phyloP scores from a whole-genome alignment of 2,888 invertebrate genomes.

The Tetropium fuscum region DNA sequence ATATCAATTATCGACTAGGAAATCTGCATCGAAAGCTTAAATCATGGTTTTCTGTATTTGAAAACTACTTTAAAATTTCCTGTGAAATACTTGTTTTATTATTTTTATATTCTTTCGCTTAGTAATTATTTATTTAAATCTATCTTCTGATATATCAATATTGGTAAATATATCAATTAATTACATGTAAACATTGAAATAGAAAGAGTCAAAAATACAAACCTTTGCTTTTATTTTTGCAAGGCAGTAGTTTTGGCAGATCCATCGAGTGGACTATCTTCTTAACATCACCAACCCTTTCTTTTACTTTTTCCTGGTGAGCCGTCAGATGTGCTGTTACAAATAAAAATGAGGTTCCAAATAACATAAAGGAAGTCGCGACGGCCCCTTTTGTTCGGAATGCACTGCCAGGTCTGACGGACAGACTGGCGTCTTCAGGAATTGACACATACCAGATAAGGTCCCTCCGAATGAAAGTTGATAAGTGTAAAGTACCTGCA shows the following conservation, averaged over 20 bases:
- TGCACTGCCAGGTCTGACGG: constrained; percentile 90
- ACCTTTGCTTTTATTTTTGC: constrained; percentile 82
- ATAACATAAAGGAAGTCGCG: constrained; percentile 91
- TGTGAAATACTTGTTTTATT: too few species aligned
- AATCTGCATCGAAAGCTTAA: too few species aligned
- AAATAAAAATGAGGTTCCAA: constrained; percentile 95
- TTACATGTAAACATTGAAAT: too few species aligned
- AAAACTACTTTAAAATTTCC: too few species aligned
- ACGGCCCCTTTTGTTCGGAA: constrained; percentile 96
- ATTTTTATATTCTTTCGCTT: too few species aligned
- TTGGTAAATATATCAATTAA: too few species aligned
- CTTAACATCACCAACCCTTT: constrained; percentile 87
- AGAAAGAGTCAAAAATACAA: too few species aligned
- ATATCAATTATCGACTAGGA: too few species aligned
- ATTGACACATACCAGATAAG: constrained; percentile 97
- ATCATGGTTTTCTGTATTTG: too few species aligned
- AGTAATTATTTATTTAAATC: too few species aligned
- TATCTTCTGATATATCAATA: too few species aligned
- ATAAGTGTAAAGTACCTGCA: constrained; percentile 85
- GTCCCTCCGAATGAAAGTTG: constrained; percentile 89
- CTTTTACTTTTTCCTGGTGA: constrained; percentile 89
- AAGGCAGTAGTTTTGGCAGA: constrained; percentile 83
- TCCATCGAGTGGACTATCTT: constrained; percentile 85
- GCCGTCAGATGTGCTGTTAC: constrained; percentile 96
- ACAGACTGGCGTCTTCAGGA: constrained; percentile 88